Percentiles rank a stretch among this genome's conserved stretches.
Conservation (phyloP, 2,113 vertebrate genomes). For the Gorilla gorilla region DNA sequence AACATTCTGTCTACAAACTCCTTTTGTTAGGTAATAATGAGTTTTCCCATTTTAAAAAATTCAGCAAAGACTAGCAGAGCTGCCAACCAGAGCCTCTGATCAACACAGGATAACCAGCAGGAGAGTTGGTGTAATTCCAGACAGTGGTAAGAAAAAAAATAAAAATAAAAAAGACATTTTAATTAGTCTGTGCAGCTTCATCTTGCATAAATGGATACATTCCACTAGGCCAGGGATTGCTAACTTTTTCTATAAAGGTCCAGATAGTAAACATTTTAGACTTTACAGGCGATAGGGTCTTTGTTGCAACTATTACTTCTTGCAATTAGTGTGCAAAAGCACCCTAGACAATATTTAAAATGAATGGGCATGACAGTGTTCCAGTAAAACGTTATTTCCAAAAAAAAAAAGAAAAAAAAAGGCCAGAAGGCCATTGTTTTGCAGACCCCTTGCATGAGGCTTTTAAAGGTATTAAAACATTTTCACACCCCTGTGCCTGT, state of each 20-base stretch:
- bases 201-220: background rate
- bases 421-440: background rate
- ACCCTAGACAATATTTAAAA: background rate
- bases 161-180: background rate
- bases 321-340: background rate
- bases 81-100: conserved; percentile 45
- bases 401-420: background rate
- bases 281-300: background rate
- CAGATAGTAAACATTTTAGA: background rate
- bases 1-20: conserved; percentile 49
- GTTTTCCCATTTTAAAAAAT: conserved; percentile 58
- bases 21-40: conserved; percentile 60
- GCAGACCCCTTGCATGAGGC: background rate
- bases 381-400: background rate
- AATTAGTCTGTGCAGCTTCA: conserved; percentile 1
- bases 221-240: background rate
- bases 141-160: background rate
- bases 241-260: background rate
- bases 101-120: background rate
- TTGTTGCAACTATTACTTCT: background rate
- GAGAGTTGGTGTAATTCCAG: background rate
- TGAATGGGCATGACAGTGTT: background rate
- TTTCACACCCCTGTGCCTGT: background rate
- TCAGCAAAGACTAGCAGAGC: conserved; percentile 38
- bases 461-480: background rate